Evolutionary conservation across 2,888 invertebrate species (phyloP), one percentile per base, ranked within the genome.

Genomic region (Dasypolia templi): DNA sequence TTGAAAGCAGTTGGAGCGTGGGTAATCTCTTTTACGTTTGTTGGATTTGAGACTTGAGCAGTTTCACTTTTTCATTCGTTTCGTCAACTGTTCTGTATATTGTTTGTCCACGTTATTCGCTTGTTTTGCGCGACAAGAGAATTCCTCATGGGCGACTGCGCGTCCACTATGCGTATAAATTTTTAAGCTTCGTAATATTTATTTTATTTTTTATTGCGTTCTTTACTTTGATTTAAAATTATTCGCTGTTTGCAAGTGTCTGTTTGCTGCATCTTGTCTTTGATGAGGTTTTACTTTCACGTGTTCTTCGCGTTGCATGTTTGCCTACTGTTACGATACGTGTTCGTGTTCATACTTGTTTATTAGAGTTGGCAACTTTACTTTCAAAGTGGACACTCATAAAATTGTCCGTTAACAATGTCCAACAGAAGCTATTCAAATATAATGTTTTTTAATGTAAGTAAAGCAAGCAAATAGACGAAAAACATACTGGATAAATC

Each of bases 11-110:
- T 93, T 93, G 93, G 94, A 94, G 95, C 95, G 94, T 92, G 88
- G 93, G 95, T 96, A 96, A 96, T 96, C 95, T 95, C 94, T 93
- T 95, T 95, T 94, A 92, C 94, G 95, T 95, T 95, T 94, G 95
- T 95, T 93, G 92, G 93, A 94, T 94, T 94, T 93, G 93, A 94
- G 94, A 93, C 91, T 92, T 55, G 64, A 64, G 32, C 64, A 64
- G 90, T 69, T 77, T 58, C 70, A 86, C 91, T 93, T 94, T 95
- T 95, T 93, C 93, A 92, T 93, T 93, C 91, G 90, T 93, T 92
- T 92, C 94, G 93, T 94, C 94, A 94, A 92, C 90, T 87, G 91
- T 91, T 90, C 91, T 93, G 92, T 87, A 91, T 91, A 91, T 91
- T 94, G 92, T 94, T 94, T 94, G 94, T 92, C 88, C 89, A 85